Base-by-base conservation (phyloP, 2,113 vertebrate species). In the Chaenogobius annularis region DNA sequence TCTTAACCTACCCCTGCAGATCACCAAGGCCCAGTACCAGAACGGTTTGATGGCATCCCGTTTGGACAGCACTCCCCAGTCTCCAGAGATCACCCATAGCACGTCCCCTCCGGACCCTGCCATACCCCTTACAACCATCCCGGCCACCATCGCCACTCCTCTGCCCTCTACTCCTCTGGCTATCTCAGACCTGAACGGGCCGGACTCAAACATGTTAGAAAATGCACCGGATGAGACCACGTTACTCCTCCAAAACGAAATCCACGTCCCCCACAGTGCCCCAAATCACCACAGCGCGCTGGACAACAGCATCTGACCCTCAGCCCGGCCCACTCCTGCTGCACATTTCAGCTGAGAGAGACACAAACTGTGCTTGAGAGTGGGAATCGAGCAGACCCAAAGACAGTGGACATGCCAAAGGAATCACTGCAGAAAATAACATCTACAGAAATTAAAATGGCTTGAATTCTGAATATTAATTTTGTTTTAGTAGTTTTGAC, bases 21-120 rank as follows among this genome's bases (percentile, higher is more conserved):
- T 99, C 86, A 96, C 95, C 0, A 92, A 95, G 10, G 91, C 96
- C 43, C 96, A 99, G 81, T 99, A 99, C 90, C 97, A 98, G 90
- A 97, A 97, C 0, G 96, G 96, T 1, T 89, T 98, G 69, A 85
- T 93, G 81, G 94, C 96, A 0, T 98, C 97, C 0, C 94, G 93
- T 7, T 83, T 97, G 82, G 97, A 98, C 89, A 97, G 93, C 81
- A 94, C 94, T 0, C 96, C 96, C 1, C 96, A 96, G 67, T 95
- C 95, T 31, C 93, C 96, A 0, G 96, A 97, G 19, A 93, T 94
- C 66, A 74, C 70, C n/a, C 93, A 85, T 87, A 77, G 72, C 66
- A 0, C 35, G 0, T 74, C 17, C 59, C 82, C 20, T 0, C 54
- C 81, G 0, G 94, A 94, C 1, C 74, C 67, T n/a, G 50, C 40